Percentiles rank a stretch among this genome's conserved stretches.
These are phyloP conservation scores for Brachionus rotundiformis DNA, from an alignment of 1,140 invertebrate species.

Conservation along the genomic window DNA sequence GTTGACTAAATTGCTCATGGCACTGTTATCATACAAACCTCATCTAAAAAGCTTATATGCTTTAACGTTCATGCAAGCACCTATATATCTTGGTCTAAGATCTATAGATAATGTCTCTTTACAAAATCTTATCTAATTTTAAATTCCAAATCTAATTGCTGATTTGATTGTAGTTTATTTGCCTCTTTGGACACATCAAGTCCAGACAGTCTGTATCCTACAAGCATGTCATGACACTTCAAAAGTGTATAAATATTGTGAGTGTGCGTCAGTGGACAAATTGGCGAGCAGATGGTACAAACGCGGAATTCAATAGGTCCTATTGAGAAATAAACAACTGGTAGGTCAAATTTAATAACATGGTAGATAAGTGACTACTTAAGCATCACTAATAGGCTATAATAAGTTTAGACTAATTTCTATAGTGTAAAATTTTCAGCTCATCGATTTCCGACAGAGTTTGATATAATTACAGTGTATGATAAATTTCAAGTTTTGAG, in stretches of 20 bases:
- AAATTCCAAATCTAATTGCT: constrained; percentile 1
- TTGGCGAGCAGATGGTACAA: background rate
- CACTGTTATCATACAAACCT: constrained; percentile 33
- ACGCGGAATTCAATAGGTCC: background rate
- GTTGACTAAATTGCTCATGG: constrained; percentile 28
- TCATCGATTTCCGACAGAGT: constrained; percentile 20
- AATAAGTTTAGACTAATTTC: background rate
- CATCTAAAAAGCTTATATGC: constrained; percentile 26
- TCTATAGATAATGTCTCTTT: background rate
- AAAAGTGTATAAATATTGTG: background rate
- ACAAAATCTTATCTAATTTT: constrained; percentile 30
- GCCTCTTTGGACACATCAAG: background rate
- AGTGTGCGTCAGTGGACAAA: background rate
- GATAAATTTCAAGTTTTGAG: constrained; percentile 23
- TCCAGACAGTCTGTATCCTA: background rate
- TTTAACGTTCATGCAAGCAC: constrained; percentile 43
- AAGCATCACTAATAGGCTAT: background rate
- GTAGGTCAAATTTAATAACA: background rate
- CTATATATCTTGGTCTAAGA: constrained; percentile 2
- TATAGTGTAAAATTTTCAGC: background rate
- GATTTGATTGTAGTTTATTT: background rate
- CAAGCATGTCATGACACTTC: background rate
- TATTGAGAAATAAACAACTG: background rate
- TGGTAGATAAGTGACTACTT: background rate
- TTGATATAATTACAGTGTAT: constrained; percentile 27